Conservation (phyloP, 2,113 vertebrate species). For the Agelaius tricolor region DNA sequence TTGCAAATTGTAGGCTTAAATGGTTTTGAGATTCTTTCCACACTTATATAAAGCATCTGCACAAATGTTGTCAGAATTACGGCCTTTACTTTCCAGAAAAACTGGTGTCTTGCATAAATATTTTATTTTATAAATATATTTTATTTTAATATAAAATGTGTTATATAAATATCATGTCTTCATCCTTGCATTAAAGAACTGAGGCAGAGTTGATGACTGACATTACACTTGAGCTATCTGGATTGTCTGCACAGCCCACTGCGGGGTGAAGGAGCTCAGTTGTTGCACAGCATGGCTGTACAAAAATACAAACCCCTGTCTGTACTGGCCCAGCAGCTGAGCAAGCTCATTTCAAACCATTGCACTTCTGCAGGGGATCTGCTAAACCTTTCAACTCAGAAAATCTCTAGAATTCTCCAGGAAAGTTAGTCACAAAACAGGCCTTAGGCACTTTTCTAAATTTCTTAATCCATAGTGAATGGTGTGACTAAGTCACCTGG, state of each 20-base stretch:
- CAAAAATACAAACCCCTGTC: neutral
- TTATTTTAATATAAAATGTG: neutral
- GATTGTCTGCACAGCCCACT: neutral
- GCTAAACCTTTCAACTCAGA: neutral
- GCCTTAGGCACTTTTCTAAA: neutral
- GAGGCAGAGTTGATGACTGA: neutral
- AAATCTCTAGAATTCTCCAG: neutral
- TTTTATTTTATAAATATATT: neutral
- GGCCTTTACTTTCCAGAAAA: neutral
- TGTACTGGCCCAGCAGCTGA: neutral
- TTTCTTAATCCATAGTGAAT: neutral
- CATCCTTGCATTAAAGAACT: neutral
- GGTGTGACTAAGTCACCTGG: neutral
- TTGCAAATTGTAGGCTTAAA: neutral
- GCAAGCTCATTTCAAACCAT: fast-evolving
- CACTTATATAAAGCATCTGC: neutral
- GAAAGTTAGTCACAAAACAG: neutral
- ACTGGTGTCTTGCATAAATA: neutral
- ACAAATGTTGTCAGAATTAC: neutral
- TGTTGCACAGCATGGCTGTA: neutral
- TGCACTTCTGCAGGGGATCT: neutral
- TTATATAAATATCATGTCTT: neutral
- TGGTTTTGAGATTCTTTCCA: neutral
- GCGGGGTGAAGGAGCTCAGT: neutral
- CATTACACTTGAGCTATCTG: neutral